phyloP scores from a whole-genome alignment of 2,113 vertebrate species.

The Triplophysa siluroides region DNA sequence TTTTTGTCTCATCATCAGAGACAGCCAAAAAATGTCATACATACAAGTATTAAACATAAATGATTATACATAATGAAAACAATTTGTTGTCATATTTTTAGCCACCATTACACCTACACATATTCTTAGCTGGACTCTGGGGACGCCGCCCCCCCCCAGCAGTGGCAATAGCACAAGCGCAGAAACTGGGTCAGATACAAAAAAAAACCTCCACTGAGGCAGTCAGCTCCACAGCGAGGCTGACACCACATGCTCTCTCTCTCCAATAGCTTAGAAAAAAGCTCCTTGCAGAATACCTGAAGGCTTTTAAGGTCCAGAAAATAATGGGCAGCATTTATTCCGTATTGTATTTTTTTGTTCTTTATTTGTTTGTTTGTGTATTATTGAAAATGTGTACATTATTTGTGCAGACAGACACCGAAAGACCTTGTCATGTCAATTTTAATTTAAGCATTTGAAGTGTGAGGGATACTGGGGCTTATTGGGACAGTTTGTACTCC shows the following conservation, averaged over 20 bases:
- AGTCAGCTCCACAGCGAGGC: constrained; percentile 45
- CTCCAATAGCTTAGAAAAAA: neutral
- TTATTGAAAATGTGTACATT: neutral
- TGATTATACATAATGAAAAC: neutral
- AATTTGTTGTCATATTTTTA: neutral
- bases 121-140: constrained; percentile 25
- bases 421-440: neutral
- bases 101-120: constrained; percentile 1
- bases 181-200: constrained; percentile 64
- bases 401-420: neutral
- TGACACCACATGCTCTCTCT: constrained; percentile 32
- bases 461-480: too few species aligned
- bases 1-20: constrained; percentile 3
- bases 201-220: constrained; percentile 41
- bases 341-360: too few species aligned
- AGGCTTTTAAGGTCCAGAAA: neutral
- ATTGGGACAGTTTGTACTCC: too few species aligned
- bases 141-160: constrained; percentile 33
- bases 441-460: neutral
- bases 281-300: neutral
- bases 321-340: neutral
- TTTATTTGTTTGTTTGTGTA: neutral
- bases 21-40: neutral
- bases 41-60: too few species aligned
- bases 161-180: constrained; percentile 52